These are phyloP conservation scores for Operophtera brumata DNA, from an alignment of 2,888 invertebrate species.

Conservation along the genomic window DNA sequence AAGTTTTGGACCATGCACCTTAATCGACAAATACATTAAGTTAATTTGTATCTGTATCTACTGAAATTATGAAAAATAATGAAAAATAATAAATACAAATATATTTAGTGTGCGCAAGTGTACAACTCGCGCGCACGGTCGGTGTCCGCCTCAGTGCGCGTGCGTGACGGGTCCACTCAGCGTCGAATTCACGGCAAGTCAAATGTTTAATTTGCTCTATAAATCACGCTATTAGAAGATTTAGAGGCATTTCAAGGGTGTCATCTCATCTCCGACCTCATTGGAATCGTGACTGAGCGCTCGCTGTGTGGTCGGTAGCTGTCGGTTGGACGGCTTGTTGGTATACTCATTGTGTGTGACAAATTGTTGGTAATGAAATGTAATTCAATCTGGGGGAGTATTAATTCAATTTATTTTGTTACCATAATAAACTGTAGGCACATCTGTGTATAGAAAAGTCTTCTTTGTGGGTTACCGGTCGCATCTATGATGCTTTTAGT, in stretches of 20 bases:
- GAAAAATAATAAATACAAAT: no score
- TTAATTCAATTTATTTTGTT: conserved; percentile 16
- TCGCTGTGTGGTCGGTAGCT: conserved; percentile 64
- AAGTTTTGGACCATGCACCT: no score
- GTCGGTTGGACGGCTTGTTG: conserved; percentile 48
- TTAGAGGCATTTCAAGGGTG: conserved; percentile 75
- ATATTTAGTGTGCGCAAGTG: conserved; percentile 15
- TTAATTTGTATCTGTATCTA: no score
- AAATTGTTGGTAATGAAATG: conserved; percentile 48
- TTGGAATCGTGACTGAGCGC: conserved; percentile 73
- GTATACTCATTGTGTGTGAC: conserved; percentile 56
- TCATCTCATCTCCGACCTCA: conserved; percentile 75
- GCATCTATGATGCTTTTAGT: neutral
- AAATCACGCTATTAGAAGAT: conserved; percentile 76
- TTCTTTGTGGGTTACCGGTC: neutral
- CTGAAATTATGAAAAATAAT: no score
- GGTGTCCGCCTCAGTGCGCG: conserved; percentile 54
- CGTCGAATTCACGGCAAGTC: conserved; percentile 78
- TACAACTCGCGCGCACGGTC: conserved; percentile 33
- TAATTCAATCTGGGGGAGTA: conserved; percentile 14
- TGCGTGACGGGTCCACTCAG: conserved; percentile 79
- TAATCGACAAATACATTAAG: no score
- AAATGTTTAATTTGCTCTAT: conserved; percentile 81
- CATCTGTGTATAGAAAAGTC: neutral
- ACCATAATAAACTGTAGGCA: neutral